These are phyloP conservation scores for Enteromius argenteus DNA, from an alignment of 2,797 vertebrate species.

Conservation along the genomic window DNA sequence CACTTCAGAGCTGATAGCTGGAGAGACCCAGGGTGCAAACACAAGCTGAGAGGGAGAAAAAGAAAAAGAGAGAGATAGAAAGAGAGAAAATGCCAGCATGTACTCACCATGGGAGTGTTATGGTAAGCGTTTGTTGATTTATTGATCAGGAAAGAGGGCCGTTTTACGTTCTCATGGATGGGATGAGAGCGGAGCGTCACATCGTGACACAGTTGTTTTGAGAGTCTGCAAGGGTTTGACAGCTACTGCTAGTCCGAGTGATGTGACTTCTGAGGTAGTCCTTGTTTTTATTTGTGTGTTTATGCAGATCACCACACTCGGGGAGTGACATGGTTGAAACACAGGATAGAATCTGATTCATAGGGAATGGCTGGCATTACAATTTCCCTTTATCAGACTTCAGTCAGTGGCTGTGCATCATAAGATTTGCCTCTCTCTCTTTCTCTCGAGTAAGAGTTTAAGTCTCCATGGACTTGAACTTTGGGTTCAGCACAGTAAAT, in stretches of 20 bases:
- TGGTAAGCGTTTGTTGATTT: constrained; percentile 74
- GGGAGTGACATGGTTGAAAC: constrained; percentile 20
- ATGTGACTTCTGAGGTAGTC: constrained; percentile 35
- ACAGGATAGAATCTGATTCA: constrained; percentile 14
- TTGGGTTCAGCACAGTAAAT: constrained; percentile 72
- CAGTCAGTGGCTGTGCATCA: constrained; percentile 69
- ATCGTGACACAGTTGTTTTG: constrained; percentile 20
- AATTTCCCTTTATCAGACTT: constrained; percentile 57
- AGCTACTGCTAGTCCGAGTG: constrained; percentile 24
- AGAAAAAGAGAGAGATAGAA: constrained; percentile 61
- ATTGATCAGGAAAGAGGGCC: constrained; percentile 42
- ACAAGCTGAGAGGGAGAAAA: constrained; percentile 44
- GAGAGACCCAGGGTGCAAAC: constrained; percentile 40
- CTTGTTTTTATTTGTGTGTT: constrained; percentile 44
- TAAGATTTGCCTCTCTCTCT: constrained; percentile 66
- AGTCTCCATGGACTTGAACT: constrained; percentile 69
- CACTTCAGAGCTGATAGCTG: constrained; percentile 49
- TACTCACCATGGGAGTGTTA: constrained; percentile 60
- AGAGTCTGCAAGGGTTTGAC: constrained; percentile 29
- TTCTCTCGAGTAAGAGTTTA: constrained; percentile 54
- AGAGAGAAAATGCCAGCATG: constrained; percentile 61
- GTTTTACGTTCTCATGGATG: constrained; percentile 7
- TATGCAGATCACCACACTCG: not conserved
- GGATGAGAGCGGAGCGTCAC: constrained; percentile 32
- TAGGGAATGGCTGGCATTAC: constrained; percentile 16